Base-by-base conservation (phyloP, 64 coral and sea anemone genomes). In the Cladopsammia gracilis region DNA sequence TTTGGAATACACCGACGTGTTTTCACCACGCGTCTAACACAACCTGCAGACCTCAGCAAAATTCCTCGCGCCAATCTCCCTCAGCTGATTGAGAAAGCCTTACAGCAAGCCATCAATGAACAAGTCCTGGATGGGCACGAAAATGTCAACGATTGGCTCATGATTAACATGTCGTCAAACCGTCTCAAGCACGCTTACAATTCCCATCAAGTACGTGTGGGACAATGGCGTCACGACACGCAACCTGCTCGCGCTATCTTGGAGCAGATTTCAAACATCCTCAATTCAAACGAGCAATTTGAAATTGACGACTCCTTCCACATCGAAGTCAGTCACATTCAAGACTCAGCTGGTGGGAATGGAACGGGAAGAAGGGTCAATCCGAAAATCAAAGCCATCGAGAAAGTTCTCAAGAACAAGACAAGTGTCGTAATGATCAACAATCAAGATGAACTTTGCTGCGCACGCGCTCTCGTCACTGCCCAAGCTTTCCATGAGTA, bases 381-480 rank as follows among this genome's bases (percentile, higher is more conserved):
- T 19, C 48, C 16, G 4, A 15, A 13, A 19, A 3, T 7, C 1
- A 45, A 3, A 7, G 3, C 46, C 10, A 15, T 15, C 45, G 73
- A 6, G 1, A 13, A 20, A 48, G 16, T 76, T 2, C 14, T 86
- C 24, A 69, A 25, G 11, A 49, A 2, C 1, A 69, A 48, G 20
- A 69, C 2, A 18, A 48, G 12, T 4, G 48, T 86, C 44, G 9
- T 86, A 0, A 2, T 3, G 2, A 86, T 86, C 42, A 10, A 86
- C 13, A 86, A 86, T n/a, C 23, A 50, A 4, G 83, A 86, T 22
- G 64, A 86, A 0, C 45, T 64, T 0, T 64, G 83, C 22, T 69
- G 60, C 19, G 83, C 64, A 12, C 23, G 83, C 19, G 60, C 83
- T 13, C 43, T 87, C 9, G 83, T 87, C n/a, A 43, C 47, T 3